A percentile compares a stretch with the other conserved stretches of the same genome.
Evolutionary conservation across 2,888 invertebrate genomes (phyloP).

Genomic region (Cabera pusaria): DNA sequence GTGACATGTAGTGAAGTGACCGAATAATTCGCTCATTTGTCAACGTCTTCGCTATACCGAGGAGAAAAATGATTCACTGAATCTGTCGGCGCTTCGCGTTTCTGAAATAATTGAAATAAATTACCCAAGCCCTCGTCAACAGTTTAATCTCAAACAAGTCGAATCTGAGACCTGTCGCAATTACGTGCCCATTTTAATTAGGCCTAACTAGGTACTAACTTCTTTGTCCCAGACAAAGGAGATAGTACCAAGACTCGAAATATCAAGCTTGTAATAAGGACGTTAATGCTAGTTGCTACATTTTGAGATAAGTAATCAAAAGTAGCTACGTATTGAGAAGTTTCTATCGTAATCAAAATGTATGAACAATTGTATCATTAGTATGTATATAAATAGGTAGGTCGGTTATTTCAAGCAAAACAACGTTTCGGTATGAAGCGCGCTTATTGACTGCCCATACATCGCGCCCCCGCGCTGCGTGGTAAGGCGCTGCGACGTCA

Average conservation of each 20-base stretch:
- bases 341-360: no score
- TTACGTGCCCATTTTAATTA: constrained; percentile 41
- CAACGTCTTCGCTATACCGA: constrained; percentile 69
- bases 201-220: constrained; percentile 15
- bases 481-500: no score
- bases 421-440: no score
- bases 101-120: constrained; percentile 78
- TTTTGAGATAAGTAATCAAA: constrained; percentile 1
- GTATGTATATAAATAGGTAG: no score
- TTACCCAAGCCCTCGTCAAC: constrained; percentile 63
- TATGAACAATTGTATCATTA: no score
- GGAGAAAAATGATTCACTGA: constrained; percentile 78
- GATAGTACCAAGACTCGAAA: constrained; percentile 9
- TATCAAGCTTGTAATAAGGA: constrained; percentile 9
- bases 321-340: no score
- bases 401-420: no score
- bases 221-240: constrained; percentile 11
- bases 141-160: constrained; percentile 54
- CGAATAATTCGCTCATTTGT: constrained; percentile 76
- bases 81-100: constrained; percentile 70
- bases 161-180: constrained; percentile 56
- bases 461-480: no score
- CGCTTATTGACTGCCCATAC: no score
- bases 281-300: neutral
- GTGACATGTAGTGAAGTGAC: constrained; percentile 63